Base-by-base conservation (phyloP, 2,888 invertebrate genomes). In the Scelioninae gen. 1 region DNA sequence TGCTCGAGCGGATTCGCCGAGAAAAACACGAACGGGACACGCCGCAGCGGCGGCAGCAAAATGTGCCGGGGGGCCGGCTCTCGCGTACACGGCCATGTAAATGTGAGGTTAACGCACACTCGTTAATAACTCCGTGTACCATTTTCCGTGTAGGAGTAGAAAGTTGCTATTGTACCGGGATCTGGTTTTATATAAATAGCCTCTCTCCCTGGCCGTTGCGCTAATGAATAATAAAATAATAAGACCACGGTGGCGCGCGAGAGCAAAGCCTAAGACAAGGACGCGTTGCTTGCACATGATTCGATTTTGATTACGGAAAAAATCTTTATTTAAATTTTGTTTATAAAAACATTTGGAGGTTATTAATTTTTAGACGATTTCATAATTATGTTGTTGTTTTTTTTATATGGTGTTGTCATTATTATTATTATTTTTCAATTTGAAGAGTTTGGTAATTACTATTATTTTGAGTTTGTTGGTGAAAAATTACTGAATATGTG, bases 121-220 rank as follows among this genome's bases (percentile, higher is more conserved):
- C 75, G 75, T 81, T 81, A 76, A 81, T 81, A 72, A 85, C 86
- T 84, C 86, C 84, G 72, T 69, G 62, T 68, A 83, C 85, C 85
- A 84, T 83, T 76, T 82, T 49, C 74, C 87, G 90, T 89, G 91
- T 91, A 90, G 90, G 89, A 90, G 90, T 90, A 91, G 91, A 90
- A 91, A 91, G 91, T 91, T 89, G 90, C 90, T 90, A 90, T 90
- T 90, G 90, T 90, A 85, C 89, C 85, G 86, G 88, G 90, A 90
- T 90, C 90, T 90, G 90, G 90, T 90, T 90, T 90, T 90, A 90
- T 90, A 90, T 91, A 91, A 91, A 90, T 90, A 90, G 90, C 89
- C 85, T 83, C 63, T 71, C 76, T 62, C 85, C 62, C 74, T 60
- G 75, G 78, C 84, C 60, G 85, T 76, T 80, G 84, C 72, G 58